Conservation (phyloP, 1,140 invertebrate species). For the Lordiphosa mommai region DNA sequence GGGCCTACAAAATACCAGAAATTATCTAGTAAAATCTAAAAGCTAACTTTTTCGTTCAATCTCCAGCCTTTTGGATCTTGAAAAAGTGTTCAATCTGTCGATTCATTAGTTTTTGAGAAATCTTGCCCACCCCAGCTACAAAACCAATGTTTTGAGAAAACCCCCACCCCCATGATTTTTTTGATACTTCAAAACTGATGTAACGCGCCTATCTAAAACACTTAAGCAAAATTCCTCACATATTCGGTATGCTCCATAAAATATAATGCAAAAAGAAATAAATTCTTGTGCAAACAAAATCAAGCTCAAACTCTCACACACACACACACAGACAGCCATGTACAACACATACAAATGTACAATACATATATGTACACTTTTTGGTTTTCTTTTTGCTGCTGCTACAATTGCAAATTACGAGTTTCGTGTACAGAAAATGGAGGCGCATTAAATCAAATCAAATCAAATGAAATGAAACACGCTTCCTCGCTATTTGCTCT, state of each 20-base stretch:
- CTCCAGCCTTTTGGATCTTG: too few species aligned
- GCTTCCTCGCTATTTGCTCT: slow-evolving; percentile 9
- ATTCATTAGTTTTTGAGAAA: too few species aligned
- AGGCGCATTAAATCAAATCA: slow-evolving; percentile 49
- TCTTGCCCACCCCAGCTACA: too few species aligned
- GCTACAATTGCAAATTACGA: slow-evolving; percentile 37
- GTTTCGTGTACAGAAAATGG: slow-evolving; percentile 23
- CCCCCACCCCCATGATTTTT: too few species aligned
- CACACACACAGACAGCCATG: neutral
- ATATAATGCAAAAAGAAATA: slow-evolving; percentile 21
- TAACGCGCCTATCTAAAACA: too few species aligned
- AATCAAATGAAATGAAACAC: slow-evolving; percentile 47
- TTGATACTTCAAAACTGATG: too few species aligned
- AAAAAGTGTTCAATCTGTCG: too few species aligned
- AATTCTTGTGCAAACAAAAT: slow-evolving; percentile 60
- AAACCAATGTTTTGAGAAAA: too few species aligned
- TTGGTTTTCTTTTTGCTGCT: slow-evolving; percentile 10
- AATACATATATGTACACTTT: slow-evolving; percentile 1
- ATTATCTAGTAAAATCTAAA: too few species aligned
- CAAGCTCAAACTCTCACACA: slow-evolving; percentile 25
- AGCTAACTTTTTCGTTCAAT: too few species aligned
- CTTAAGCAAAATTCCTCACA: neutral
- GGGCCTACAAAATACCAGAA: too few species aligned
- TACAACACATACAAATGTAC: neutral
- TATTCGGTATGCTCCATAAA: neutral